A percentile compares a stretch with the other conserved stretches of the same genome.
Evolutionary conservation across 2,888 invertebrate species (phyloP).

Genomic region (Artemia sinica): DNA sequence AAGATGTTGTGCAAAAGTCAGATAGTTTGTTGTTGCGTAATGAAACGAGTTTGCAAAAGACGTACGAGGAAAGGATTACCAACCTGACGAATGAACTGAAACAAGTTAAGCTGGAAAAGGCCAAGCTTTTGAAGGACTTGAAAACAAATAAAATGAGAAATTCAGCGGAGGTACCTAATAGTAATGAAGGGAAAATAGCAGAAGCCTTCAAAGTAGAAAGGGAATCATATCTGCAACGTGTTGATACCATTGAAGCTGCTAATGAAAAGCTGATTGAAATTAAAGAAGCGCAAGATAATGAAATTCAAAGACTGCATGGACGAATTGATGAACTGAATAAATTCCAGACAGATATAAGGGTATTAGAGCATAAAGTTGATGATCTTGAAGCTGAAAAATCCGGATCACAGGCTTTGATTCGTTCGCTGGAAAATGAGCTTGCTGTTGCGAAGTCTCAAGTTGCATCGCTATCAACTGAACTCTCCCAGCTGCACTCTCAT

Average conservation of each 20-base stretch:
- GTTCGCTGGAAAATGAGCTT: constrained; percentile 1
- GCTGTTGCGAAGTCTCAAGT: constrained; percentile 9
- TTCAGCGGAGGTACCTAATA: constrained; percentile 28
- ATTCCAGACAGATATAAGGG: background rate
- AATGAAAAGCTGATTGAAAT: constrained; percentile 59
- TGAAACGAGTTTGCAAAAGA: background rate
- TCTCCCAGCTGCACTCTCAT: background rate
- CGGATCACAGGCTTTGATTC: background rate
- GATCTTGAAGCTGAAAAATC: background rate
- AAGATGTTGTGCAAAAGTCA: too few species aligned
- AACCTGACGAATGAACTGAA: constrained; percentile 45
- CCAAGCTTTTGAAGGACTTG: constrained; percentile 30
- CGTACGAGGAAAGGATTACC: constrained; percentile 24
- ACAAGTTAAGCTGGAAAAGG: constrained; percentile 68
- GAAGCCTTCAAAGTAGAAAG: constrained; percentile 48
- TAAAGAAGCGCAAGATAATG: constrained; percentile 62
- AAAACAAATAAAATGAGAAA: constrained; percentile 23
- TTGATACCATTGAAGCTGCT: constrained; percentile 53
- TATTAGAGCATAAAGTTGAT: background rate
- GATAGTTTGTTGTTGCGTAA: constrained; percentile 5
- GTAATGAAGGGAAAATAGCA: constrained; percentile 39
- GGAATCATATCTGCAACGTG: constrained; percentile 46
- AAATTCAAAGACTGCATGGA: constrained; percentile 51
- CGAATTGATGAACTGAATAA: constrained; percentile 45
- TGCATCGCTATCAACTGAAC: background rate